Conservation (phyloP, 2,888 invertebrate species). For the Villa cingulata region DNA sequence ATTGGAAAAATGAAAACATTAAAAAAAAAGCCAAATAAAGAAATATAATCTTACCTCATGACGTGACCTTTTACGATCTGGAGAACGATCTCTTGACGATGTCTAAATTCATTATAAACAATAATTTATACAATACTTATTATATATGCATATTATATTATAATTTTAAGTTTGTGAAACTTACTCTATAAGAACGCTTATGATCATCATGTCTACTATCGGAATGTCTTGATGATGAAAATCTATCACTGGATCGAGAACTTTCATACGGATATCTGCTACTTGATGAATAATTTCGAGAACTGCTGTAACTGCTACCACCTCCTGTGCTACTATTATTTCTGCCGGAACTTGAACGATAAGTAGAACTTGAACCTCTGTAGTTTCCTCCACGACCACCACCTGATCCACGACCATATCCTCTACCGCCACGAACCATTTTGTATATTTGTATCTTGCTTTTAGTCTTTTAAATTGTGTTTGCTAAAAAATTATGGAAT, state of each 20-base stretch:
- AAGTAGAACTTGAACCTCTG: slow-evolving; percentile 22
- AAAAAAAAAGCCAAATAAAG: neutral
- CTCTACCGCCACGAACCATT: slow-evolving; percentile 26
- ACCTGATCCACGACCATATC: slow-evolving; percentile 18
- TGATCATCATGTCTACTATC: slow-evolving; percentile 25
- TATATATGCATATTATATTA: neutral
- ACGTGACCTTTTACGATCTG: slow-evolving; percentile 32
- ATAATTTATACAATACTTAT: too few relatives aligned
- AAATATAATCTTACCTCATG: slow-evolving; percentile 29
- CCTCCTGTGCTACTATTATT: slow-evolving; percentile 12
- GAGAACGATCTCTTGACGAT: slow-evolving; percentile 29
- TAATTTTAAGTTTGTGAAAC: slow-evolving; percentile 7
- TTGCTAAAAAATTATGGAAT: too few relatives aligned
- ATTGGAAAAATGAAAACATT: too few relatives aligned
- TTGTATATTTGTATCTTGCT: too few relatives aligned
- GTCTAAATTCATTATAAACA: too few relatives aligned
- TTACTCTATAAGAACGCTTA: slow-evolving; percentile 31
- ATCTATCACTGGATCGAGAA: slow-evolving; percentile 20
- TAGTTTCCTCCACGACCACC: slow-evolving; percentile 23
- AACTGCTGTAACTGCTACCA: slow-evolving; percentile 18
- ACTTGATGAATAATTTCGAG: slow-evolving; percentile 22
- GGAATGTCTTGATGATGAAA: slow-evolving; percentile 23
- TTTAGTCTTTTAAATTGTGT: too few relatives aligned
- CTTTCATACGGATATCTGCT: slow-evolving; percentile 17
- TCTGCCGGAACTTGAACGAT: slow-evolving; percentile 21